Percentiles rank a stretch among this genome's conserved stretches.
Evolutionary conservation across 2,888 invertebrate genomes (phyloP).

Genomic region (Eristalis pertinax): DNA sequence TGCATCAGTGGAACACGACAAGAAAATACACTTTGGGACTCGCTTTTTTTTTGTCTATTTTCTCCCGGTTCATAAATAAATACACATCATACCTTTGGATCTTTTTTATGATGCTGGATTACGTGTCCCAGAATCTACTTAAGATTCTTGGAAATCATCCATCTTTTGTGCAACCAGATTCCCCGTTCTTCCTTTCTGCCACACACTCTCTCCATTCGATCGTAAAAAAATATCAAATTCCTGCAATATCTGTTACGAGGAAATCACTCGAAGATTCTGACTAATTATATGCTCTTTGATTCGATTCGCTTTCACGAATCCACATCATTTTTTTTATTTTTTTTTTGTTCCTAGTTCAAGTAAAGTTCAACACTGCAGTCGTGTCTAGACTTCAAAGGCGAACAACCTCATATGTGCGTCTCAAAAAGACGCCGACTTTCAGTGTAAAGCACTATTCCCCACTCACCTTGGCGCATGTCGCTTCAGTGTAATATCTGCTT

Average conservation of each 20-base stretch:
- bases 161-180: background rate
- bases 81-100: background rate
- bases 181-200: background rate
- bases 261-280: background rate
- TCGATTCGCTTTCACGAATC: background rate
- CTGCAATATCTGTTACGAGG: background rate
- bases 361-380: background rate
- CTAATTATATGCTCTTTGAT: background rate
- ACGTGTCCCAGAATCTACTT: background rate
- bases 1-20: too few relatives aligned
- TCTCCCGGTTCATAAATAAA: background rate
- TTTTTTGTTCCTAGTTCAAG: background rate
- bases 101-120: background rate
- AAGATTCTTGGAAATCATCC: background rate
- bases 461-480: constrained; percentile 6
- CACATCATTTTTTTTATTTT: background rate
- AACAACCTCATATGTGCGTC: constrained; percentile 8
- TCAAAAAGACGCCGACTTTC: background rate
- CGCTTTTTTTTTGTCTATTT: background rate
- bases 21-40: too few relatives aligned
- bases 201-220: background rate
- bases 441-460: background rate
- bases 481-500: background rate
- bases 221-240: background rate
- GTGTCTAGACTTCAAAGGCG: constrained; percentile 20